These are phyloP conservation scores for Drosophila erecta DNA, from an alignment of 1,140 invertebrate species.

Conservation along the genomic window DNA sequence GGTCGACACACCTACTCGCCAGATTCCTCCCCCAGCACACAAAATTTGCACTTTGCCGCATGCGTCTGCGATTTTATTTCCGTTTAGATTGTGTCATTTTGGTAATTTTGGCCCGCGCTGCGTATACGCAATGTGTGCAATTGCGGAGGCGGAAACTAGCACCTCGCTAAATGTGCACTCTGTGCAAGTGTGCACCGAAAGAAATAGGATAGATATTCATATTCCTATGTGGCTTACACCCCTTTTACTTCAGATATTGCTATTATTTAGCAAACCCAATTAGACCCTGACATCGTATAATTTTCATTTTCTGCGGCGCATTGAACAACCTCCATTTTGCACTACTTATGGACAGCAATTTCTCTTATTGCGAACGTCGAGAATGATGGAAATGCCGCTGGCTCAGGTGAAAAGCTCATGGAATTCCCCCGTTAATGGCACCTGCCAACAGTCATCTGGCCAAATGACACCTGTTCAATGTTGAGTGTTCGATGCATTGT, in stretches of 20 bases:
- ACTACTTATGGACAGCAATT: background rate
- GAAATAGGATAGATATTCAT: background rate
- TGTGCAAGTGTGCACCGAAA: conserved; percentile 9
- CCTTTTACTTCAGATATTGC: background rate
- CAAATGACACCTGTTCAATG: conserved; percentile 29
- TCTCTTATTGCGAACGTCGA: conserved; percentile 16
- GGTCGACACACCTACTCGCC: conserved; percentile 22
- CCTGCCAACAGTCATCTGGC: conserved; percentile 38
- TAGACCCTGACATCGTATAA: background rate
- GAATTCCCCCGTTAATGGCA: conserved; percentile 43
- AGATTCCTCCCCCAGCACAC: conserved; percentile 3
- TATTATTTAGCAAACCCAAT: background rate
- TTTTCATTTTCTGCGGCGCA: background rate
- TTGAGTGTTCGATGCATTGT: conserved; percentile 31
- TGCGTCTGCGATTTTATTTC: conserved; percentile 72
- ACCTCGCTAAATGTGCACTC: conserved; percentile 41
- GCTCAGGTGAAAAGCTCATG: conserved; percentile 52
- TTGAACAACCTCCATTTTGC: background rate
- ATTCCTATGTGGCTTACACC: no score
- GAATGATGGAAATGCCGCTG: conserved; percentile 15
- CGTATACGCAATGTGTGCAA: conserved; percentile 65
- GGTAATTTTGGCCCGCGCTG: conserved; percentile 69
- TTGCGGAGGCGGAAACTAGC: conserved; percentile 1
- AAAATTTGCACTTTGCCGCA: conserved; percentile 61
- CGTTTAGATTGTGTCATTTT: conserved; percentile 81